Conservation (phyloP, 2,797 vertebrate genomes). For the Melanotaenia boesemani region DNA sequence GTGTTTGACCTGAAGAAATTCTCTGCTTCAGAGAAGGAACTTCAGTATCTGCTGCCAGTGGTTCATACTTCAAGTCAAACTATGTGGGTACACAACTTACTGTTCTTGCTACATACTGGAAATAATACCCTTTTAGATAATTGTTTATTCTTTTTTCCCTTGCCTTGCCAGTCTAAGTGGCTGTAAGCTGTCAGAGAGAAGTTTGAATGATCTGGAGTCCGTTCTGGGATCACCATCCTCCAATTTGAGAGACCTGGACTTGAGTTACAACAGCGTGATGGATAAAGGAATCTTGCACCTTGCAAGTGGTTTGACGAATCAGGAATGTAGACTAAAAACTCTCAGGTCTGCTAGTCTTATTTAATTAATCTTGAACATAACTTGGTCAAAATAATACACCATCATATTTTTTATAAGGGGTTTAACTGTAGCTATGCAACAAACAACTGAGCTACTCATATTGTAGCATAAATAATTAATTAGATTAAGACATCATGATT, state of each 20-base stretch:
- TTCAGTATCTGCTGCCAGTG: conserved; percentile 27
- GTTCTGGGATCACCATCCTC: not conserved
- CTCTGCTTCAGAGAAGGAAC: conserved; percentile 8
- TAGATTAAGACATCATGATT: not conserved
- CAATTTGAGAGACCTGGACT: not conserved
- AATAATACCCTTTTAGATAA: not conserved
- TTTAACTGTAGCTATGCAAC: not conserved
- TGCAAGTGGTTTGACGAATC: not conserved
- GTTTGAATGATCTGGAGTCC: not conserved
- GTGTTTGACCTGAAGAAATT: conserved; percentile 46
- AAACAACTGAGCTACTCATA: not conserved
- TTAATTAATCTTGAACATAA: not conserved
- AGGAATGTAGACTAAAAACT: not conserved
- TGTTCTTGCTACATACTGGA: not conserved
- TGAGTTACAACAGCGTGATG: not conserved
- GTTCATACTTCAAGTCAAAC: conserved; percentile 4
- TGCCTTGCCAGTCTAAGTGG: not conserved
- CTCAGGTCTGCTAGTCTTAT: not conserved
- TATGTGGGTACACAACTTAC: conserved; percentile 14
- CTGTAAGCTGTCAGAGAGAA: not conserved
- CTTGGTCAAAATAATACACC: not conserved
- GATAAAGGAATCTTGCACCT: rapidly evolving
- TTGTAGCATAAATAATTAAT: not conserved
- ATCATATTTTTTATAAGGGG: too few relatives aligned
- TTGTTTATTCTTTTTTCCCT: not conserved